Evolutionary conservation across 2,113 vertebrate genomes (phyloP), one percentile per base, ranked within the genome.

Genomic region (Elanoides forficatus): DNA sequence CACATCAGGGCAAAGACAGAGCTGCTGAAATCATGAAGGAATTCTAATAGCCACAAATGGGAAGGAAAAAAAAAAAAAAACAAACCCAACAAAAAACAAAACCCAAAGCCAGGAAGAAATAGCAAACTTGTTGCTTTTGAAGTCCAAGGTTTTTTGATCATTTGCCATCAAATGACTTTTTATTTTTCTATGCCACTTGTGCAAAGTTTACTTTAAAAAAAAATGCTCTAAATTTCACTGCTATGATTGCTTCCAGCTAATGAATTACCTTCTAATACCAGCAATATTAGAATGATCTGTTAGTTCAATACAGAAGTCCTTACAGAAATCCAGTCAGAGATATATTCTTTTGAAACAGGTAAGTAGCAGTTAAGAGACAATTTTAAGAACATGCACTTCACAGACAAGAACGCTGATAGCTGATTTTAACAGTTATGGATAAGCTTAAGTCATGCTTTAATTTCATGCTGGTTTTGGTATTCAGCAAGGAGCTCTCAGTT

Each of bases 1-100:
- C 97, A 98, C 97, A 97, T 97, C 98, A 98, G 98, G 73, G 98
- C 81, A 97, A 81, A 96, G 93, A 93, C 80, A 97, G 76, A 97
- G 92, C 90, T 78, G 88, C 93, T 81, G 83, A 94, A 89, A 91
- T 92, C 70, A 86, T 89, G 87, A 97, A 97, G 90, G 95, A 97
- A 98, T 93, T 91, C 13, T 58, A 96, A 92, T 63, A 95, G 80
- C 86, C 94, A 94, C 48, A 29, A 96, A 94, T 59, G 56, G 84
- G 20, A 74, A 84, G 18, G 4, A 17, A 48, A 38, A 76, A 76
- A 73, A 48, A 20, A 30, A 79, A 14, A 43, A 43, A 13, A 6
- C 58, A 32, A 25, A 15, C 58, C 8, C 12, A 26, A 9, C 50
- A 52, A 52, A 52, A 38, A 58, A 16, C 21, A 91, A 67, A 55